Percentiles rank a stretch among this genome's conserved stretches.
phyloP scores from a whole-genome alignment of 2,113 vertebrate genomes.

The Gobius niger region DNA sequence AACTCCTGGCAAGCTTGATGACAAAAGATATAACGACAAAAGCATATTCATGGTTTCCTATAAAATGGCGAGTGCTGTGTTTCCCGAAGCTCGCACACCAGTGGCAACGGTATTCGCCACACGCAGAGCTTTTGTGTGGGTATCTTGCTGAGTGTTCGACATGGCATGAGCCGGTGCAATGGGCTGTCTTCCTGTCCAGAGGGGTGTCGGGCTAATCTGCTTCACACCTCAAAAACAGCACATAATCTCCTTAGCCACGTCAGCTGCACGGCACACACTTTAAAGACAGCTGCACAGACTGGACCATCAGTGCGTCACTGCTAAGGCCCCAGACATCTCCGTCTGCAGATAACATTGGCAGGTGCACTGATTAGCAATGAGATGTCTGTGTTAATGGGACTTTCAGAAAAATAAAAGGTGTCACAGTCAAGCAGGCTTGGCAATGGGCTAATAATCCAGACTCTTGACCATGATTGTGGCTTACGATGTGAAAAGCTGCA shows the following conservation, averaged over 20 bases:
- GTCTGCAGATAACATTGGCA: constrained; percentile 29
- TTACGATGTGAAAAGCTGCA: no score
- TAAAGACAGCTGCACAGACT: constrained; percentile 31
- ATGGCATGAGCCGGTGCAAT: constrained; percentile 32
- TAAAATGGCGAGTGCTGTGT: neutral
- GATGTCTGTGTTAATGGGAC: no score
- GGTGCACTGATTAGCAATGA: constrained; percentile 12
- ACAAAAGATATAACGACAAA: neutral
- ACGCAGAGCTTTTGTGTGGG: constrained; percentile 3
- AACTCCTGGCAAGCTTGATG: neutral
- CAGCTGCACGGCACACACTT: constrained; percentile 40
- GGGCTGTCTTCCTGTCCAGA: constrained; percentile 45
- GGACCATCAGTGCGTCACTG: constrained; percentile 23
- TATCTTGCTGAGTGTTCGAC: constrained; percentile 21
- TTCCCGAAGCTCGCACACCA: neutral
- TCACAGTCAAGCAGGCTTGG: no score
- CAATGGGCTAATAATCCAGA: no score
- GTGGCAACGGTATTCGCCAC: neutral
- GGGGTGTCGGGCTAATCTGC: constrained; percentile 41
- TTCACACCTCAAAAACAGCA: constrained; percentile 45
- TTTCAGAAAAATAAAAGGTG: no score
- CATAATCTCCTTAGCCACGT: constrained; percentile 54
- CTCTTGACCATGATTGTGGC: no score
- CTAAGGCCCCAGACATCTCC: constrained; percentile 9
- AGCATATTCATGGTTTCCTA: neutral